A percentile compares a stretch with the other conserved stretches of the same genome.
phyloP scores from a whole-genome alignment of 2,113 vertebrate species.

The Scophthalmus maximus region DNA sequence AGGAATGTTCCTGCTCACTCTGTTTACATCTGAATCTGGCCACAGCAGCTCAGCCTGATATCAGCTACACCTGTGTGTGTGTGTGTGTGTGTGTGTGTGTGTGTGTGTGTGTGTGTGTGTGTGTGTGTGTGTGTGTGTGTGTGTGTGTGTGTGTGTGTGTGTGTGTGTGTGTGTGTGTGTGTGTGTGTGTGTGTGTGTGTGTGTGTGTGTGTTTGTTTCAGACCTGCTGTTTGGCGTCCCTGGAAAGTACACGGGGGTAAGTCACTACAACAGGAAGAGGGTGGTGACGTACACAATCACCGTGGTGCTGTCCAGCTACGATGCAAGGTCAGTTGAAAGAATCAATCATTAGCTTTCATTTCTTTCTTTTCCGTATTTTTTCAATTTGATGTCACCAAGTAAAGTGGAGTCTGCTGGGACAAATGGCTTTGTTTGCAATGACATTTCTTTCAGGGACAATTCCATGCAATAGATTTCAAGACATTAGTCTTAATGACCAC shows the following conservation, averaged over 20 bases:
- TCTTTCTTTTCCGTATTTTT: background rate
- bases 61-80: background rate
- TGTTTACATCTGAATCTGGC: background rate
- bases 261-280: conserved; percentile 87
- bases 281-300: conserved; percentile 94
- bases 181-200: background rate
- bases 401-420: too few relatives aligned
- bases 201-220: conserved; percentile 67
- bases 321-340: conserved; percentile 85
- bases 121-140: conserved; percentile 39
- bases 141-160: conserved; percentile 20
- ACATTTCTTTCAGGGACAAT: background rate
- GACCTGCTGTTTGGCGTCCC: conserved; percentile 95
- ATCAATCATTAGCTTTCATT: background rate
- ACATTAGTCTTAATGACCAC: too few relatives aligned
- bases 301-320: conserved; percentile 88
- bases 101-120: conserved; percentile 2
- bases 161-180: conserved; percentile 17
- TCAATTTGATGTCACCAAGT: too few relatives aligned
- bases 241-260: conserved; percentile 91
- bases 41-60: background rate
- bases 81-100: conserved; percentile 36
- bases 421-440: background rate
- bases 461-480: background rate
- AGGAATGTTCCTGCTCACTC: too few relatives aligned